Percentiles rank a stretch among this genome's conserved stretches.
Conservation (phyloP, 2,888 invertebrate genomes). For the Spilosoma lubricipeda region DNA sequence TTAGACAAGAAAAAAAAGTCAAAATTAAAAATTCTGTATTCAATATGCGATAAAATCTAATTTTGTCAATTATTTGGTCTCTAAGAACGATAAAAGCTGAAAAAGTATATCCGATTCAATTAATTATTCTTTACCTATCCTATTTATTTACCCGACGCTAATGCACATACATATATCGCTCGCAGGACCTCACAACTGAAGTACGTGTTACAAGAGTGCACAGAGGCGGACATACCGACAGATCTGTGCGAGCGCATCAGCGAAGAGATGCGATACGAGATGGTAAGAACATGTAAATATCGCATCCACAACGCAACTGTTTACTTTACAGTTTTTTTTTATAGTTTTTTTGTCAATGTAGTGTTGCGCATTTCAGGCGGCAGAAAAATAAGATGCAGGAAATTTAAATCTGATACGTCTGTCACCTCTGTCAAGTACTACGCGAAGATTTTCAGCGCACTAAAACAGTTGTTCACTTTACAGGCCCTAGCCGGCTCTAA, state of each 20-base stretch:
- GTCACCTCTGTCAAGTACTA: conserved; percentile 79
- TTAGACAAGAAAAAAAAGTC: no score
- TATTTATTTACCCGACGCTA: neutral
- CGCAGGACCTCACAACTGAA: conserved; percentile 92
- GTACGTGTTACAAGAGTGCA: conserved; percentile 95
- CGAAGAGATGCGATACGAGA: conserved; percentile 97
- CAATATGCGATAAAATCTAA: no score
- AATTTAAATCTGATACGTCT: conserved; percentile 80
- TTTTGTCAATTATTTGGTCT: no score
- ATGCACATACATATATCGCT: neutral
- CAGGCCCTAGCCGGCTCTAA: conserved; percentile 82
- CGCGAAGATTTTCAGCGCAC: conserved; percentile 81
- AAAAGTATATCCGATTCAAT: no score
- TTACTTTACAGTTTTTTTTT: conserved; percentile 51
- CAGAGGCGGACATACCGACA: conserved; percentile 96
- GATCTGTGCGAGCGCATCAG: conserved; percentile 95
- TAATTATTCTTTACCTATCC: no score
- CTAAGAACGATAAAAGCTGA: no score
- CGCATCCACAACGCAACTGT: conserved; percentile 52
- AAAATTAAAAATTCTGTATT: no score
- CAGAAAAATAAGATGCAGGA: conserved; percentile 83
- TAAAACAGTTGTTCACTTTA: conserved; percentile 85
- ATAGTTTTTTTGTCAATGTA: conserved; percentile 60
- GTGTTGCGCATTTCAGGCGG: conserved; percentile 79
- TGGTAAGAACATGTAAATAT: conserved; percentile 88